Base-by-base conservation (phyloP, 1,140 invertebrate species). In the Drosophila pandora region DNA sequence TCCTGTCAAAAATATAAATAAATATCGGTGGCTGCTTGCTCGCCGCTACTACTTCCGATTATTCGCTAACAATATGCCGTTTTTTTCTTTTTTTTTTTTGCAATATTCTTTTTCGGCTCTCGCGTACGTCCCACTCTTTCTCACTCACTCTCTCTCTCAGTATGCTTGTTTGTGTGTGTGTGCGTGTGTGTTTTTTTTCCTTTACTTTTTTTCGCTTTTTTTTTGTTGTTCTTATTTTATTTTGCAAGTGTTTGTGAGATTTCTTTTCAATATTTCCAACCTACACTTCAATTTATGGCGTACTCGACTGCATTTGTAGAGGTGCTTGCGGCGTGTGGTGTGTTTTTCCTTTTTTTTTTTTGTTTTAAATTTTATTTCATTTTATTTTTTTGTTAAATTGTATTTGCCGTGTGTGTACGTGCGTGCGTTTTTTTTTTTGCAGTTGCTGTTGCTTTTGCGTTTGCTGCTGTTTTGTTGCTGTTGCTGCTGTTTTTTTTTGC, bases 261-360 rank as follows among this genome's bases (percentile, higher is more conserved):
- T 47, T 47, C 21, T 47, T 22, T 47, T 8, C 17, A 22, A 47
- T 47, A 17, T 47, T 47, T 21, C 8, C 43, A 37, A 53, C n/a
- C 22, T 22, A 37, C 28, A 53, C 30, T 53, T 21, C 13, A 53
- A 21, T 34, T 52, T 52, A 17, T 32, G 23, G 49, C 49, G 17
- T 32, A 28, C 63, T 45, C 30, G 34, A 34, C 23, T 53, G 49
- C 52, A 65, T 53, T 13, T 54, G 48, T 34, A 39, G 43, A n/a
- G 34, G 48, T 48, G 34, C 17, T 43, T 21, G 13, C 41, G n/a
- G 59, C 50, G 39, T 61, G n/a, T 43, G n/a, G 47, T 30, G 49
- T 41, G n/a, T 17, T 17, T 41, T 4, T 37, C 2, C 10, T 37
- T 37, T n/a, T 10, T 10, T 37, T 37, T 7, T 37, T 13, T 13